A percentile compares a stretch with the other conserved stretches of the same genome.
Conservation (phyloP, 2,888 invertebrate genomes). For the Nezara viridula region DNA sequence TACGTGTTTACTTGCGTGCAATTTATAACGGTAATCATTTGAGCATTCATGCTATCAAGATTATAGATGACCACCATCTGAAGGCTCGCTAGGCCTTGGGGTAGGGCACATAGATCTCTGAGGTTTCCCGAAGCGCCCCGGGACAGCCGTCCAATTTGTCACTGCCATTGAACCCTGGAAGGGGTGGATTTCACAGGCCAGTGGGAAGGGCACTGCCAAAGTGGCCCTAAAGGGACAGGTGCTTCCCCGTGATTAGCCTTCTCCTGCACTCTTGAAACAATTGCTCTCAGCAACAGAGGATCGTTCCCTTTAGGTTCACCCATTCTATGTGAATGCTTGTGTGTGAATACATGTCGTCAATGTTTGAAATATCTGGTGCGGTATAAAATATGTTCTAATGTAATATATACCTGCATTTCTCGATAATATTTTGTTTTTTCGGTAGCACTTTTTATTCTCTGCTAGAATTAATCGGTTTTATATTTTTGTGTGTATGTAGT, state of each 20-base stretch:
- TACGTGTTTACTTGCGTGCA: too few relatives aligned
- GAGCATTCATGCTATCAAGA: background rate
- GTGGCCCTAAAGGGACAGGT: conserved; percentile 9
- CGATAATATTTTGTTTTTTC: too few relatives aligned
- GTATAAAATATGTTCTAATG: too few relatives aligned
- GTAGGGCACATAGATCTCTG: background rate
- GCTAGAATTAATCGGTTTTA: too few relatives aligned
- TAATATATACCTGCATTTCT: too few relatives aligned
- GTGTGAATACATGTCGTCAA: too few relatives aligned
- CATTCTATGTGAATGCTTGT: background rate
- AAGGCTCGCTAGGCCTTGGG: background rate
- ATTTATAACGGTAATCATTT: too few relatives aligned
- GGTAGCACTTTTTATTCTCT: too few relatives aligned
- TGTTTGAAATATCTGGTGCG: too few relatives aligned
- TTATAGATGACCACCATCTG: background rate
- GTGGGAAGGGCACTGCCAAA: background rate
- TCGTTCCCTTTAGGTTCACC: background rate
- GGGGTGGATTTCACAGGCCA: background rate
- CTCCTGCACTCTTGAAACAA: background rate
- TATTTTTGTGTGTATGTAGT: too few relatives aligned
- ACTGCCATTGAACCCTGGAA: conserved; percentile 2
- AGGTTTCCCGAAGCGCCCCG: background rate
- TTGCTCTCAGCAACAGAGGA: background rate
- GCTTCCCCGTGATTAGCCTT: background rate
- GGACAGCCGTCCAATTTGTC: conserved; percentile 12